A percentile compares a stretch with the other conserved stretches of the same genome.
phyloP scores from a whole-genome alignment of 2,113 vertebrate species.

The Dicaeum eximium region DNA sequence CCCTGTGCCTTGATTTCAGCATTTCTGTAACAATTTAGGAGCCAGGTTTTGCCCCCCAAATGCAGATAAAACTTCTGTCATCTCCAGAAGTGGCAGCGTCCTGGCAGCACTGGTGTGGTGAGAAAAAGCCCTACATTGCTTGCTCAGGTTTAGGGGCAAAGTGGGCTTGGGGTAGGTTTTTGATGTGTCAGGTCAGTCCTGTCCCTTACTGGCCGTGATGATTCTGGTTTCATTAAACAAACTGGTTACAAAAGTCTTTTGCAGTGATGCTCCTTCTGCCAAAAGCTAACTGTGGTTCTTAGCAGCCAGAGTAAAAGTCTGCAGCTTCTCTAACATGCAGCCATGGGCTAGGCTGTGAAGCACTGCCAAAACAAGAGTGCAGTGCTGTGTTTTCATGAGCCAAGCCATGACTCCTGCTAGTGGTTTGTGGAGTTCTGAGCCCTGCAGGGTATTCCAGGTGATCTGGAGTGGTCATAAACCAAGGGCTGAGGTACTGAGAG shows the following conservation, averaged over 20 bases:
- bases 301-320: neutral
- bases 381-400: neutral
- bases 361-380: neutral
- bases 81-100: neutral
- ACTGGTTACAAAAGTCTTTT: neutral
- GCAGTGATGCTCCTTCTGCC: fast-evolving
- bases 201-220: fast-evolving
- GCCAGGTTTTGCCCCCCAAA: neutral
- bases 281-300: neutral
- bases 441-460: neutral
- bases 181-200: neutral
- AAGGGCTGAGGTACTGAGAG: neutral
- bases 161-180: neutral
- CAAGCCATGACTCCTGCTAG: neutral
- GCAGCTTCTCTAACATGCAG: neutral
- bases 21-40: neutral
- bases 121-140: neutral
- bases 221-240: neutral
- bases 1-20: neutral
- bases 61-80: neutral
- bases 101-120: neutral
- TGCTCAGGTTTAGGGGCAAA: neutral
- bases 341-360: neutral
- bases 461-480: neutral
- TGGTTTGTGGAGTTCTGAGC: neutral